phyloP scores from a whole-genome alignment of 2,888 invertebrate species.

The Hemaris fuciformis region DNA sequence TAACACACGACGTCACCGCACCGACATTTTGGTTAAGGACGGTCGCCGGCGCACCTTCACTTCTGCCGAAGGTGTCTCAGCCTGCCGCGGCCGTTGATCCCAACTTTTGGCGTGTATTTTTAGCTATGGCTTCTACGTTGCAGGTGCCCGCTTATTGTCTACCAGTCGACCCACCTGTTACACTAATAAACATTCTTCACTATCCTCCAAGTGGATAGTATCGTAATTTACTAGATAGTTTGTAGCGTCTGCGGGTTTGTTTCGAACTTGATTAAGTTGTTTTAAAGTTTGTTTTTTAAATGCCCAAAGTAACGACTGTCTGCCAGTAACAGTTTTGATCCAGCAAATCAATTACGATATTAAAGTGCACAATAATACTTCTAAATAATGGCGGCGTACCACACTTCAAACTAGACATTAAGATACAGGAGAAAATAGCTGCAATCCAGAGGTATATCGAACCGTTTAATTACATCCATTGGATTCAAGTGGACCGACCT shows the following conservation, averaged over 20 bases:
- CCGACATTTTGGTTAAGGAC: constrained; percentile 69
- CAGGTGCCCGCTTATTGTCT: not conserved
- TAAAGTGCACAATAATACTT: not conserved
- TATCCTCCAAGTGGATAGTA: not conserved
- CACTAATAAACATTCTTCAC: not conserved
- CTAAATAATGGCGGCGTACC: not conserved
- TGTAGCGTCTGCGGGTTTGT: not conserved
- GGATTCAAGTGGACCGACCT: constrained; percentile 37
- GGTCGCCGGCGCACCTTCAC: constrained; percentile 26
- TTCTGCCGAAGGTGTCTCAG: constrained; percentile 7
- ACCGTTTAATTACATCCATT: constrained; percentile 28
- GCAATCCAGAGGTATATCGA: not conserved
- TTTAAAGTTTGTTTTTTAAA: no score
- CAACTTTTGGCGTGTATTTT: constrained; percentile 12
- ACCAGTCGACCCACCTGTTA: not conserved
- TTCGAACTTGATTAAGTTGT: no score
- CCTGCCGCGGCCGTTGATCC: constrained; percentile 36
- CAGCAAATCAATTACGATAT: not conserved
- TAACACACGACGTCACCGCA: constrained; percentile 73
- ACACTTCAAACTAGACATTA: constrained; percentile 2
- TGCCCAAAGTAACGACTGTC: not conserved
- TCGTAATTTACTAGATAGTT: not conserved
- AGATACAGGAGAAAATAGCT: not conserved
- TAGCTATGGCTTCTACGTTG: not conserved
- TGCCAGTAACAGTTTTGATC: not conserved